Evolutionary conservation across 2,888 invertebrate species (phyloP).

Genomic region (Epinotia ramella): DNA sequence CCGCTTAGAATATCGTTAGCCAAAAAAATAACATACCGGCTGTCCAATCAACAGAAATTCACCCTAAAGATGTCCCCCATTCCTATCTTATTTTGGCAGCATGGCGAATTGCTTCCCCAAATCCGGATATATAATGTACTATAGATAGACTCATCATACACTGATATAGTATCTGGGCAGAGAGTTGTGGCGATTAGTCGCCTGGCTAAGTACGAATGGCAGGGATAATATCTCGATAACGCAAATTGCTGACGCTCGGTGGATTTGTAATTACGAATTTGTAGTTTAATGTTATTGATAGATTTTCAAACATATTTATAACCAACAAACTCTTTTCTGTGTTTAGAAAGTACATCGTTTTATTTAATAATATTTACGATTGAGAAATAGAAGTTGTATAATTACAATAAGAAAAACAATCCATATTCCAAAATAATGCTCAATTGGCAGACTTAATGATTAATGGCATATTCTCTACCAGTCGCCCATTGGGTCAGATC

Average conservation of each 20-base stretch:
- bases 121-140: slow-evolving; percentile 62
- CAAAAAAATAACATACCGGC: slow-evolving; percentile 43
- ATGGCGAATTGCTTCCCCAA: slow-evolving; percentile 76
- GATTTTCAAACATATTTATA: neutral
- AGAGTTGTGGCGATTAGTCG: slow-evolving; percentile 76
- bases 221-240: slow-evolving; percentile 68
- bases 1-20: slow-evolving; percentile 42
- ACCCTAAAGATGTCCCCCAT: slow-evolving; percentile 54
- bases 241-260: slow-evolving; percentile 59
- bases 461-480: neutral
- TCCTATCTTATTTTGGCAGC: slow-evolving; percentile 67
- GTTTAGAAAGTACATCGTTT: neutral
- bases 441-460: neutral
- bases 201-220: slow-evolving; percentile 62
- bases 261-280: slow-evolving; percentile 4
- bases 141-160: slow-evolving; percentile 1
- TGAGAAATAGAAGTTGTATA: neutral
- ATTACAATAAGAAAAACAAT: too few species aligned
- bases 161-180: slow-evolving; percentile 65
- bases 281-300: neutral
- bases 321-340: neutral
- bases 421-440: neutral
- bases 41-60: slow-evolving; percentile 45
- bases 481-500: neutral
- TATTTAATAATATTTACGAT: neutral